Base-by-base conservation (phyloP, 2,797 vertebrate species). In the Sebastes umbrosus region DNA sequence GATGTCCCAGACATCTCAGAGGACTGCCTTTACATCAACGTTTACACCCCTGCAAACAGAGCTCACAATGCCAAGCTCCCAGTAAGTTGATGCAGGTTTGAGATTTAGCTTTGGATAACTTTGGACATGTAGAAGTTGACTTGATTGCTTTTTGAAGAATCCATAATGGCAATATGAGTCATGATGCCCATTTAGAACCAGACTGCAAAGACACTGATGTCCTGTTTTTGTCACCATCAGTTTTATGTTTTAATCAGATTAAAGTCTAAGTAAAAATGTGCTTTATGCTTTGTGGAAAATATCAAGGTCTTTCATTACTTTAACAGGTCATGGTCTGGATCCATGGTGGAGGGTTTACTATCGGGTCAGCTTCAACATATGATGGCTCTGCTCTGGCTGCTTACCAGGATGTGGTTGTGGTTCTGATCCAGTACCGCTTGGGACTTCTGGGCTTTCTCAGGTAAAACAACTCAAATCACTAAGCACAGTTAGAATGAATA, bases 311-410 rank as follows among this genome's bases (percentile, higher is more conserved):
- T 43, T 43, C 39, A 14, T 43, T 14, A 39, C 36, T 39, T 39
- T 39, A 0, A 0, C 39, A 97, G 97, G 97, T 97, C n/a, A 95
- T 97, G 96, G 94, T 96, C 9, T 97, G 94, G 95, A 96, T 97
- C 75, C 96, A 97, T 0, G 96, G 96, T 18, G 96, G 96, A 20
- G 94, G 39, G 0, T 85, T 97, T 0, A 0, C 1, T 5, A 0
- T 84, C 0, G 96, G 96, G 0, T 86, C 88, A 14, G 95, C 95
- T 2, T 96, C 95, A 5, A 0, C 76, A 0, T 95, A 63, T 75
- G 95, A 97, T 1, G 96, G 95, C 10, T 96, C 96, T 3, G 87
- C 78, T 1, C 31, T 97, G 88, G 92, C 95, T 36, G 95, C 95
- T 52, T 95, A 94, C 77, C 95, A 97, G 84, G 81, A 96, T 16